A percentile compares a stretch with the other conserved stretches of the same genome.
phyloP scores from a whole-genome alignment of 2,113 vertebrate species.

The Antechinus flavipes region DNA sequence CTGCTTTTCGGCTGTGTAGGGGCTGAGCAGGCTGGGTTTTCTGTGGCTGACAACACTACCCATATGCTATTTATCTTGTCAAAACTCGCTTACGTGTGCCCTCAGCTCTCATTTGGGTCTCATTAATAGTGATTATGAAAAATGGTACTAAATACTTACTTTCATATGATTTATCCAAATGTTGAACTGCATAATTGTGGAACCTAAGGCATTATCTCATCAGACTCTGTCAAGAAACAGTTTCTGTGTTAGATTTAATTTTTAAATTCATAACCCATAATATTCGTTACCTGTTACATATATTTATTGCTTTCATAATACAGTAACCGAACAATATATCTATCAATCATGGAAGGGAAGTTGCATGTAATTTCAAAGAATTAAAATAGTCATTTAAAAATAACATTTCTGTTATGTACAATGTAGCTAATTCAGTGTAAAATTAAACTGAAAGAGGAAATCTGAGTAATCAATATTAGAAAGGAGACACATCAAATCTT shows the following conservation, averaged over 20 bases:
- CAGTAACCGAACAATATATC: slow-evolving; percentile 60
- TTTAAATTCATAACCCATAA: slow-evolving; percentile 75
- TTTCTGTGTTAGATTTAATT: slow-evolving; percentile 82
- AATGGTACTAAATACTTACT: slow-evolving; percentile 78
- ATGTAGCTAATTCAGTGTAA: slow-evolving; percentile 40
- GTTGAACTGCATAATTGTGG: slow-evolving; percentile 78
- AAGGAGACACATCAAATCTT: slow-evolving; percentile 17
- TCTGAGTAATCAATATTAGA: slow-evolving; percentile 66
- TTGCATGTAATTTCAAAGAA: slow-evolving; percentile 39
- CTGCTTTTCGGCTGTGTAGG: slow-evolving; percentile 70
- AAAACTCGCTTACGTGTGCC: slow-evolving; percentile 74
- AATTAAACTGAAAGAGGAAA: slow-evolving; percentile 58
- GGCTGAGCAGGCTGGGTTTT: slow-evolving; percentile 75
- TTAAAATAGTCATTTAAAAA: slow-evolving; percentile 64
- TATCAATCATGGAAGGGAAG: slow-evolving; percentile 63
- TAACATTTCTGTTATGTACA: slow-evolving; percentile 29
- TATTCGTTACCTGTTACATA: slow-evolving; percentile 32
- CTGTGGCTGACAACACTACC: slow-evolving; percentile 80
- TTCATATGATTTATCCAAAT: slow-evolving; percentile 78
- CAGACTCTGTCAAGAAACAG: slow-evolving; percentile 78
- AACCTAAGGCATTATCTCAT: slow-evolving; percentile 75
- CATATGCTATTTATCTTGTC: slow-evolving; percentile 84
- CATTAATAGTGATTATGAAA: slow-evolving; percentile 78
- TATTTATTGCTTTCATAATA: slow-evolving; percentile 67
- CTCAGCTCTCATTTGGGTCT: slow-evolving; percentile 81